A percentile compares a stretch with the other conserved stretches of the same genome.
These are phyloP conservation scores for Halictus rubicundus DNA, from an alignment of 1,140 invertebrate species.

Conservation along the genomic window DNA sequence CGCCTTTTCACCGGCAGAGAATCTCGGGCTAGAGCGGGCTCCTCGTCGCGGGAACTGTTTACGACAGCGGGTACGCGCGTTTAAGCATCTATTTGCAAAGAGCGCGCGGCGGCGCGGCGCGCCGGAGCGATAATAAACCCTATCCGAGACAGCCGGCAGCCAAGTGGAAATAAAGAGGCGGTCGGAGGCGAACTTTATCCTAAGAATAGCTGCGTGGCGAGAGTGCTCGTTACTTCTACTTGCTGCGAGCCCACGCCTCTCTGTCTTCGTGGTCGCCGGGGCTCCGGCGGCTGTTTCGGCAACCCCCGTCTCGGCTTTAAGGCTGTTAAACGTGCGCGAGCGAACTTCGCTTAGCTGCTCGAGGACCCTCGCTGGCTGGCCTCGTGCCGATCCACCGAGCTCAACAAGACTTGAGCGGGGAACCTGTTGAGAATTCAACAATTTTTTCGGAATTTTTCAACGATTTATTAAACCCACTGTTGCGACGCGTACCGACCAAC, in stretches of 20 bases:
- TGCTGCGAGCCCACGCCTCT: not conserved
- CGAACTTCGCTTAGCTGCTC: too few species aligned
- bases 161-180: slow-evolving; percentile 47
- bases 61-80: slow-evolving; percentile 24
- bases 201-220: slow-evolving; percentile 14
- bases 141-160: slow-evolving; percentile 32
- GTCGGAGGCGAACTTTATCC: slow-evolving; percentile 42
- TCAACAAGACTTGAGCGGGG: too few species aligned
- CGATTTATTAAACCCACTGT: too few species aligned
- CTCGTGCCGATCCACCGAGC: too few species aligned
- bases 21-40: too few species aligned
- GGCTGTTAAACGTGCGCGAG: too few species aligned
- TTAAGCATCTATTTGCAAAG: slow-evolving; percentile 40
- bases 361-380: too few species aligned
- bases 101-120: not conserved
- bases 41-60: slow-evolving; percentile 11
- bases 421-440: too few species aligned
- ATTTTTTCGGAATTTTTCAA: too few species aligned
- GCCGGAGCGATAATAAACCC: slow-evolving; percentile 34
- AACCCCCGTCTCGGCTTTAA: too few species aligned
- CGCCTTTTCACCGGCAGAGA: slow-evolving; percentile 8
- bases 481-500: too few species aligned
- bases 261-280: too few species aligned
- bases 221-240: slow-evolving; percentile 47
- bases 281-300: not conserved